Evolutionary conservation across 2,888 invertebrate species (phyloP), one percentile per base, ranked within the genome.

Genomic region (Leucophenga maculata): DNA sequence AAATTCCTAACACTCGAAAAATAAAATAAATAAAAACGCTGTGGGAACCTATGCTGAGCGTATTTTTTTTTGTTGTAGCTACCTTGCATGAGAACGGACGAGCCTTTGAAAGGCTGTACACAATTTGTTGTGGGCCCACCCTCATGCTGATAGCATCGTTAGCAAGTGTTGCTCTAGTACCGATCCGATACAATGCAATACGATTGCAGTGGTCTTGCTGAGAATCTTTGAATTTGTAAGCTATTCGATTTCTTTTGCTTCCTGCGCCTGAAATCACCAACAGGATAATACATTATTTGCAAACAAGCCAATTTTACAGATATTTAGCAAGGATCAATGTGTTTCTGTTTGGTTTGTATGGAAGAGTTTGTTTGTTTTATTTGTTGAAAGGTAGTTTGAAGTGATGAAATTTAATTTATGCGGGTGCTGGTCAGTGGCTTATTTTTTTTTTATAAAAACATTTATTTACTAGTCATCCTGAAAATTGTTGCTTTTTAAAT

Each of bases 111-210:
- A 22, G 78, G 78, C 69, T 60, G 72, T 72, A 74, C 69, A 77
- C 84, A 82, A 81, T 81, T 81, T 83, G 74, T 75, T 82, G 78
- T 74, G 79, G 77, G 77, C 75, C 84, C 81, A 82, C 84, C 81
- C 81, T 79, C 84, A 73, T 74, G 64, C 16, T 72, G 84, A 81
- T 83, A 82, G 75, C 75, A 81, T 81, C 84, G 72, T 59, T 72
- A 72, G 68, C 69, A 69, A 69, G 69, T 66, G 69, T 68, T 69
- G 68, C 22, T 44, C 44, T 31, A 39, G 39, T 9, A 39, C 11
- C 8, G 39, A 39, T 39, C 39, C 39, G 39, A 8, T 8, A 39
- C 26, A 22, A 55, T 22, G 55, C 20, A 13, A 4, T 39, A 16
- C 22, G 32, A 48, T 18, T n/a, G 14, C 16, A 60, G 50, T n/a